Base-by-base conservation (phyloP, 1,140 invertebrate species). In the Drosophila lacertosa region DNA sequence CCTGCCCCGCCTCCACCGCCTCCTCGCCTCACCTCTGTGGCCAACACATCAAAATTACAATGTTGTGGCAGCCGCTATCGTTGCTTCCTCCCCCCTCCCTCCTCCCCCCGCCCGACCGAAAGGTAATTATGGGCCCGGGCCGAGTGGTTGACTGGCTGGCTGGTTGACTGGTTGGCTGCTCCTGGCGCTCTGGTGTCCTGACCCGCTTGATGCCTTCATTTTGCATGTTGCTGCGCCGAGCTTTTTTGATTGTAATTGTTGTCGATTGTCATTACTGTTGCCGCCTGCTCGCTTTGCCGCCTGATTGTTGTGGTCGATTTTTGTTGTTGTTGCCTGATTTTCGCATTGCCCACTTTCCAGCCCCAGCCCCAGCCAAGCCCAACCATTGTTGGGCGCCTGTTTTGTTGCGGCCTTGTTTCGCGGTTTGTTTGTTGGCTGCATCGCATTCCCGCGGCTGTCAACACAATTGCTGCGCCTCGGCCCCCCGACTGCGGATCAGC, bases 211-310 rank as follows among this genome's bases (percentile, higher is more conserved):
- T 69, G 54, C 72, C 57, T 73, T 62, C 64, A 84, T 81, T 84
- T 86, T 72, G 73, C 73, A 67, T 66, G 59, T 69, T 57, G 29
- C 59, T 73, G 63, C 75, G 63, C 48, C 70, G 60, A 60, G 73
- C 77, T 88, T 82, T 86, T 86, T 81, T 86, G 82, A 86, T 86
- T 88, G 82, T 86, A 86, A 86, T 86, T 86, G 81, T 86, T 86
- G 82, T 86, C 82, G 81, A 86, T 86, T 86, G 81, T 86, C 81
- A 86, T 86, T 86, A 88, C 82, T 65, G 69, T 77, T 86, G 69
- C 68, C 72, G 75, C 50, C 44, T 44, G 59, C 40, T 54, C 50
- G 59, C 51, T 64, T 50, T 35, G 40, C 48, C 40, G 48, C 57
- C 32, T 29, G 55, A 67, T 62, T 68, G 79, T 66, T 67, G 65